Evolutionary conservation across 1,140 invertebrate genomes (phyloP), one percentile per base, ranked within the genome.

Genomic region (Conus ventricosus): DNA sequence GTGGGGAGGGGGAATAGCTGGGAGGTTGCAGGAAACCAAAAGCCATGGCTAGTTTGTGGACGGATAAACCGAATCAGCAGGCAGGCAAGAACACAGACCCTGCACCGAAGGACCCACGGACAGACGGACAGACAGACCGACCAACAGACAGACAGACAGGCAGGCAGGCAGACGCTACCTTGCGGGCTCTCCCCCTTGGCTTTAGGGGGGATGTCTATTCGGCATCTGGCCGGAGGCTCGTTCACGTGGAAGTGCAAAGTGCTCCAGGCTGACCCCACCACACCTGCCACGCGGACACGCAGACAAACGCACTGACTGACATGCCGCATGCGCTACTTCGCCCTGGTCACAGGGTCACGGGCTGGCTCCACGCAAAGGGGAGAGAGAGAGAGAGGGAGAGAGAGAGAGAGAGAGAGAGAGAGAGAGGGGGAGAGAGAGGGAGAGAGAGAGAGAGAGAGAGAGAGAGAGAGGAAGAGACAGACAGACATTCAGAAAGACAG

Each of bases 181-280:
- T 78, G 71, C 23, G 85, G 85, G 75, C 85, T 87, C 17, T 15
- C 67, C 39, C 39, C 84, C 51, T 78, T 87, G 71, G 85, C 71
- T 27, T 87, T 80, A 15, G 85, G 85, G 51, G 85, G 85, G 75
- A 87, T 87, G 75, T 87, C 85, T 54, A 87, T 27, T 4, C 71
- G 71, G 39, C 85, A 78, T 54, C 85, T 71, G 54, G 51, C 54
- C 5, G 85, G 85, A 10, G 85, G 85, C 6, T 54, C 85, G 17
- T 55, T 25, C 13, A 39, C 57, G 17, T 78, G 71, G n/a, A 76
- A 71, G 15, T 78, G 53, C 8, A 87, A 4, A 8, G 51, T 78
- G 75, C 71, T 78, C 85, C 85, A 87, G 6, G 75, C 85, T 11
- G 85, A 87, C 11, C 85, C 85, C 4, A 13, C n/a, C 8, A 78